Evolutionary conservation across 2,797 vertebrate genomes (phyloP).

Genomic region (Paramormyrops hopkinsi): DNA sequence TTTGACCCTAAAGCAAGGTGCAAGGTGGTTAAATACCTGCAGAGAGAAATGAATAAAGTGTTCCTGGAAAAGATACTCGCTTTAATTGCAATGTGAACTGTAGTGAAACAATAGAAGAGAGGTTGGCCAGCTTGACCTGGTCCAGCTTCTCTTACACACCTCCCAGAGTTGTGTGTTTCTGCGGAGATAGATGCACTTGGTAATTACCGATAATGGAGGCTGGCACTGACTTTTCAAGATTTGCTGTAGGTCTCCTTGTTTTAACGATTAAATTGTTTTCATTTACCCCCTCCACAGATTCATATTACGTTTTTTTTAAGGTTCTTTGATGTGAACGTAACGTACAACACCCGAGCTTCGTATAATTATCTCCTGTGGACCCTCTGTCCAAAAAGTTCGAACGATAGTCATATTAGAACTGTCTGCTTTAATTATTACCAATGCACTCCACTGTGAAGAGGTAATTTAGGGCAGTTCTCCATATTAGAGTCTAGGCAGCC

Average conservation of each 20-base stretch:
- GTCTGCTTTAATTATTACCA: neutral
- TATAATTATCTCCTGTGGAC: neutral
- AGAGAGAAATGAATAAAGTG: neutral
- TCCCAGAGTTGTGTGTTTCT: neutral
- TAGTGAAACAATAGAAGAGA: neutral
- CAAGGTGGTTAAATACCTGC: neutral
- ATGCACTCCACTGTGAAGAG: neutral
- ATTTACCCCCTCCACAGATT: neutral
- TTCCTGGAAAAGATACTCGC: neutral
- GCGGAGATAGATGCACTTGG: neutral
- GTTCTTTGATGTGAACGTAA: neutral
- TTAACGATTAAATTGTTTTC: neutral
- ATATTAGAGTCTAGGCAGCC: neutral
- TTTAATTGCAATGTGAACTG: neutral
- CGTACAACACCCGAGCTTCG: neutral
- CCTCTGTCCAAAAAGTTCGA: neutral
- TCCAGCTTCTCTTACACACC: neutral
- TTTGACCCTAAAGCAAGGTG: neutral
- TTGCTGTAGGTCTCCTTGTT: neutral
- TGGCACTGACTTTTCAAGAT: neutral
- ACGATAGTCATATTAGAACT: neutral
- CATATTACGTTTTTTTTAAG: neutral
- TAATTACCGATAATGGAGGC: neutral
- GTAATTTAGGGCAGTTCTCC: neutral
- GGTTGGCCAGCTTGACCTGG: neutral